Conservation (phyloP, 1,140 invertebrate genomes). For the Drosophila obscura region DNA sequence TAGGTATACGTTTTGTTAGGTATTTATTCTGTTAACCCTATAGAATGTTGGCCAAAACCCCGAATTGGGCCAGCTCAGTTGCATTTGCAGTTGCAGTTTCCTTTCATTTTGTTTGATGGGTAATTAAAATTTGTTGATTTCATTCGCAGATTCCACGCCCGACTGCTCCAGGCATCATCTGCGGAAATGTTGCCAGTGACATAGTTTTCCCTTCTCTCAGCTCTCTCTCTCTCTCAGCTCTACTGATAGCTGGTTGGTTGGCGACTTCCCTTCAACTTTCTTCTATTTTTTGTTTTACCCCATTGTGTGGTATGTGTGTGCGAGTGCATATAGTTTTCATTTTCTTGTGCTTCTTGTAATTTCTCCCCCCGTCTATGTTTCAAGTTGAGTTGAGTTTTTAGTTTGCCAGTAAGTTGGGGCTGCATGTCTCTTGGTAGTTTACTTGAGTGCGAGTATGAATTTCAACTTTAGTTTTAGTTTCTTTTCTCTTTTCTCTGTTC, state of each 20-base stretch:
- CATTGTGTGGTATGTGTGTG: neutral
- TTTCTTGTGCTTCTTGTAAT: conserved; percentile 17
- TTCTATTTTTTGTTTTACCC: neutral
- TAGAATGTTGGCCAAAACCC: conserved; percentile 65
- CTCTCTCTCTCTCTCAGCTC: neutral
- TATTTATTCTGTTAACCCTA: conserved; percentile 78
- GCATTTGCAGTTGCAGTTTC: conserved; percentile 33
- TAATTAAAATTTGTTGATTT: conserved; percentile 69
- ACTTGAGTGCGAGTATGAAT: conserved; percentile 80
- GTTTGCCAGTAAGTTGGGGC: conserved; percentile 16
- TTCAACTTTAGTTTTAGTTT: conserved; percentile 74
- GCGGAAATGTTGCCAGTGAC: conserved; percentile 41
- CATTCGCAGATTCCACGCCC: conserved; percentile 14
- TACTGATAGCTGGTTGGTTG: conserved; percentile 33
- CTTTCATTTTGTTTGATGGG: conserved; percentile 34
- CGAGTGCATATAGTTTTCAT: conserved; percentile 7
- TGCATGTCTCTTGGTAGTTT: conserved; percentile 71
- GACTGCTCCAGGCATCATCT: neutral
- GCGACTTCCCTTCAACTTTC: conserved; percentile 45
- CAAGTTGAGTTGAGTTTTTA: conserved; percentile 42
- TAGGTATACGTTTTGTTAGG: conserved; percentile 50
- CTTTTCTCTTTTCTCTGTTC: conserved; percentile 7
- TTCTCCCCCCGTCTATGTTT: conserved; percentile 28
- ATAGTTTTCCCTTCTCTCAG: conserved; percentile 30
- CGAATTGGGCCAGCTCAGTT: conserved; percentile 36